These are phyloP conservation scores for Cynopterus brachyotis DNA, from an alignment of 2,113 vertebrate genomes.

Conservation along the genomic window DNA sequence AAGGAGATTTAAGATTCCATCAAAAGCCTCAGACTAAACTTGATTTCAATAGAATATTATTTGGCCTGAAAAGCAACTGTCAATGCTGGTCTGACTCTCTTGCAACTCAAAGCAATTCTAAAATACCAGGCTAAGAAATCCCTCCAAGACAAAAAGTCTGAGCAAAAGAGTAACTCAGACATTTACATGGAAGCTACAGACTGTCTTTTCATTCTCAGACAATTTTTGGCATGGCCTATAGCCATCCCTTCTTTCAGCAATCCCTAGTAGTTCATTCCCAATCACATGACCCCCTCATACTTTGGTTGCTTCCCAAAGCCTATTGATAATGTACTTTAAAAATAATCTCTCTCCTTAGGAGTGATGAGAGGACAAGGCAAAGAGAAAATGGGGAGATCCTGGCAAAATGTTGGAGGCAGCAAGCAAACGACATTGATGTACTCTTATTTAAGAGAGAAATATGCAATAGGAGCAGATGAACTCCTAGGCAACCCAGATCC, in stretches of 20 bases:
- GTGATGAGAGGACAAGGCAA: neutral
- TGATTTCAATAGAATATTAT: neutral
- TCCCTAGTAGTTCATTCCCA: neutral
- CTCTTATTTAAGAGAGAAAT: conserved; percentile 56
- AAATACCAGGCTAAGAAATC: neutral
- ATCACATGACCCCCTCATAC: neutral
- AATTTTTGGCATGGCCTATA: neutral
- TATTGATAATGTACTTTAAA: conserved; percentile 61
- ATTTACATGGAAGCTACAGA: neutral
- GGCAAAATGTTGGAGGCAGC: conserved; percentile 30
- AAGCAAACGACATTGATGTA: neutral
- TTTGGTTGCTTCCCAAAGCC: conserved; percentile 3
- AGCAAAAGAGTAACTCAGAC: neutral
- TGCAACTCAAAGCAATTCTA: neutral
- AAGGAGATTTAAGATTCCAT: neutral
- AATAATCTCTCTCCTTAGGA: conserved; percentile 29
- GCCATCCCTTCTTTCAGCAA: neutral
- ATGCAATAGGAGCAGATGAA: conserved; percentile 68
- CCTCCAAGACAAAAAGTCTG: neutral
- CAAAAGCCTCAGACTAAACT: neutral
- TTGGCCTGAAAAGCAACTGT: neutral
- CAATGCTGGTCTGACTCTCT: neutral
- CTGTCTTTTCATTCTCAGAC: neutral
- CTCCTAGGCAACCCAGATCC: conserved; percentile 72
- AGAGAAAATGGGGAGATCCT: neutral